phyloP scores from a whole-genome alignment of 2,113 vertebrate species.

The Echinops telfairi region DNA sequence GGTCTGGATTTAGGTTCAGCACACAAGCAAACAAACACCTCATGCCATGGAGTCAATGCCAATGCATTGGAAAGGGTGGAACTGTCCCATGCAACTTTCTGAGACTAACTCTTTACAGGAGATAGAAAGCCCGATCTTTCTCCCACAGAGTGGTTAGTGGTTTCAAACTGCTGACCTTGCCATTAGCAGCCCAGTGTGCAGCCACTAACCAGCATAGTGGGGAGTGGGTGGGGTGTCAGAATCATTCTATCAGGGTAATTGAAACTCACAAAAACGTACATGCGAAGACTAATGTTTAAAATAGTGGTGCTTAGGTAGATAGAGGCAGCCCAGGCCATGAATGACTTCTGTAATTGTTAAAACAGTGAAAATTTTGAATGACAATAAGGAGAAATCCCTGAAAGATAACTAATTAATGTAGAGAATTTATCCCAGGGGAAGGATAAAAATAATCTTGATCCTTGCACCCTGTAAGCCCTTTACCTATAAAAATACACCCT shows the following conservation, averaged over 20 bases:
- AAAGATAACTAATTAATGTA: background rate
- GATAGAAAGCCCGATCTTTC: too few relatives aligned
- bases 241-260: conserved; percentile 20
- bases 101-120: too few relatives aligned
- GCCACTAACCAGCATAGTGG: too few relatives aligned
- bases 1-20: background rate
- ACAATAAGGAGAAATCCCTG: background rate
- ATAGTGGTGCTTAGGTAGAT: background rate
- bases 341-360: background rate
- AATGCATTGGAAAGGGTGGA: too few relatives aligned
- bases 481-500: background rate
- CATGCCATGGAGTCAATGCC: too few relatives aligned
- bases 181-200: too few relatives aligned
- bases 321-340: background rate
- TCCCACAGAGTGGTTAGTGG: too few relatives aligned
- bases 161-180: too few relatives aligned
- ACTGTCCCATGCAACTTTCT: too few relatives aligned
- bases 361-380: conserved; percentile 19
- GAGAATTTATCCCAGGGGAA: background rate
- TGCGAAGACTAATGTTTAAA: background rate
- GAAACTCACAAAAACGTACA: conserved; percentile 57
- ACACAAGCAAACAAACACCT: too few relatives aligned
- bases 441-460: background rate
- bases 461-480: background rate
- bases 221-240: too few relatives aligned